Conservation (phyloP, 1,140 invertebrate genomes). For the Paraescarpia echinospica region DNA sequence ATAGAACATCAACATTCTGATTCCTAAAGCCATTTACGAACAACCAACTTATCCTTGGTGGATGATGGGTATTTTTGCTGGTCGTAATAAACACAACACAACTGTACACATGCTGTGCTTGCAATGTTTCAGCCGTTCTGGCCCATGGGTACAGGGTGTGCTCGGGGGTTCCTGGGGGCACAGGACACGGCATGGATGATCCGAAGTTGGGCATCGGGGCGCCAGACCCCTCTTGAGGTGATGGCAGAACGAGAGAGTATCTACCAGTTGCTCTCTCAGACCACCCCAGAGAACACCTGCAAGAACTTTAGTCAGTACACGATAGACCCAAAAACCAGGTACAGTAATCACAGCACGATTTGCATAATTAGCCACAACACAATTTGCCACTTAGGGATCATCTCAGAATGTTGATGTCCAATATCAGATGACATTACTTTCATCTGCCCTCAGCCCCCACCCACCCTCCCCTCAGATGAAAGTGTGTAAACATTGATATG, state of each 20-base stretch:
- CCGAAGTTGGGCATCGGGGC: conserved; percentile 74
- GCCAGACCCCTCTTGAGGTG: conserved; percentile 61
- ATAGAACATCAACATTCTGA: no score
- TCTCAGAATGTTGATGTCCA: no score
- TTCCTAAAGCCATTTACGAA: background rate
- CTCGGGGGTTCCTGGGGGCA: conserved; percentile 91
- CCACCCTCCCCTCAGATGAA: no score
- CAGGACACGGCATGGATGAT: conserved; percentile 96
- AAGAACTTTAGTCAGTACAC: conserved; percentile 86
- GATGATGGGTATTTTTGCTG: no score
- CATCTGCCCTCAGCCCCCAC: no score
- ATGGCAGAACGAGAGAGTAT: conserved; percentile 93
- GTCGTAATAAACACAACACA: no score
- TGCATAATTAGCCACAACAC: background rate
- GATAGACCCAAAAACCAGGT: conserved; percentile 79
- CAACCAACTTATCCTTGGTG: background rate
- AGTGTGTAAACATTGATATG: no score
- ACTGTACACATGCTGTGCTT: background rate
- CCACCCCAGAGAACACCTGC: conserved; percentile 92
- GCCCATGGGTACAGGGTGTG: conserved; percentile 97
- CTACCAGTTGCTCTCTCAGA: conserved; percentile 87
- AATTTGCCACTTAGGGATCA: no score
- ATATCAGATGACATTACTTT: no score
- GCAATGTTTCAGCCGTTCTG: conserved; percentile 80
- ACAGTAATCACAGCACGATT: background rate